Conservation (phyloP, 2,113 vertebrate species). For the Alectura lathami region DNA sequence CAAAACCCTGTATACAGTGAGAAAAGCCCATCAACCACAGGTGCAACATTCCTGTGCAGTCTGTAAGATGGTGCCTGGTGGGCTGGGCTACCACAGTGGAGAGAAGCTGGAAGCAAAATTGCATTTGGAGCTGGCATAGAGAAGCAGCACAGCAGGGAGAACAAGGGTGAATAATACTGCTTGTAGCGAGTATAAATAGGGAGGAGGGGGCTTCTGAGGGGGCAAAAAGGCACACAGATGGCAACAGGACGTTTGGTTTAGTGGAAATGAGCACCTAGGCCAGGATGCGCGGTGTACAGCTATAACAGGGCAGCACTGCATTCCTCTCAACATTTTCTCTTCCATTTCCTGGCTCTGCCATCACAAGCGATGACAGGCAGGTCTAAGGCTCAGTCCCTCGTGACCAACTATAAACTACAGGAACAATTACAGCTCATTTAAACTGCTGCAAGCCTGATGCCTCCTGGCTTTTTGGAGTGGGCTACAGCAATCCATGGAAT, state of each 20-base stretch:
- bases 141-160: not conserved
- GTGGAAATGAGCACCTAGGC: not conserved
- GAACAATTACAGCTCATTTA: not conserved
- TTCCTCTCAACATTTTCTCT: not conserved
- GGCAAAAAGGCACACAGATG: not conserved
- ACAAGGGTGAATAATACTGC: not conserved
- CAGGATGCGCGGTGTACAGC: not conserved
- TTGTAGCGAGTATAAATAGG: not conserved
- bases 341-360: not conserved
- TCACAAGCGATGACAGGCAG: not conserved
- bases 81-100: not conserved
- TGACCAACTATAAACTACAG: not conserved
- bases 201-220: not conserved
- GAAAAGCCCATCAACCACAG: not conserved
- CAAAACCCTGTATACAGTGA: not conserved
- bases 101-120: not conserved
- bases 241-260: not conserved
- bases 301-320: not conserved
- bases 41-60: not conserved
- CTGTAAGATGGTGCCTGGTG: not conserved
- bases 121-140: not conserved
- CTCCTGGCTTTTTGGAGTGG: not conserved
- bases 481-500: not conserved
- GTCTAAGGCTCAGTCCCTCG: not conserved
- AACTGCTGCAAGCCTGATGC: not conserved